phyloP scores from a whole-genome alignment of 2,888 invertebrate species.

The Drosophila kambysellisi region DNA sequence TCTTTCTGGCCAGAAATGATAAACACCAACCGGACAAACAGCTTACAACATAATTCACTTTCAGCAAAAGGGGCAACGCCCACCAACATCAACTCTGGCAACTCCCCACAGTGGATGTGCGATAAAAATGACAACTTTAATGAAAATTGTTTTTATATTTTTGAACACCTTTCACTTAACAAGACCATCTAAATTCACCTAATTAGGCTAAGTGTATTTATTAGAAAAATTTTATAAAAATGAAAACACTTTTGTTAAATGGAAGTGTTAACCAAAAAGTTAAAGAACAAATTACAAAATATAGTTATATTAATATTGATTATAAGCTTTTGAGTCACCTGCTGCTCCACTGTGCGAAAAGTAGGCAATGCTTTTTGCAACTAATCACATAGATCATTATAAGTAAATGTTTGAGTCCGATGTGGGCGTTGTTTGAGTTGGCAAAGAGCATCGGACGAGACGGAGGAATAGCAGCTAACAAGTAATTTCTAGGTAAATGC shows the following conservation, averaged over 20 bases:
- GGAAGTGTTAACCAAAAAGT: not conserved
- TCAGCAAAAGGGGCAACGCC: conserved; percentile 40
- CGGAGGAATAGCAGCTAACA: conserved; percentile 6
- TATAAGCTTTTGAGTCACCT: not conserved
- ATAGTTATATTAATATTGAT: not conserved
- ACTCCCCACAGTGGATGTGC: conserved; percentile 6
- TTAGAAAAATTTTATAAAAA: not conserved
- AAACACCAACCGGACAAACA: conserved; percentile 39
- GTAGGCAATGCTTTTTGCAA: conserved; percentile 56
- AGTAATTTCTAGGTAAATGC: conserved; percentile 13
- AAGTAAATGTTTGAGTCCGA: conserved; percentile 62
- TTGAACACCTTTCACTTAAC: not conserved
- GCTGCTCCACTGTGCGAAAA: conserved; percentile 18
- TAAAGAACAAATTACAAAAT: not conserved
- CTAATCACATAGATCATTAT: conserved; percentile 71
- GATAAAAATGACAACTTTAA: not conserved
- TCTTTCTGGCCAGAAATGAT: conserved; percentile 26
- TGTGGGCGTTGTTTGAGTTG: conserved; percentile 43
- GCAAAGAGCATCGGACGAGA: conserved; percentile 28
- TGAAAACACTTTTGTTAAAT: no score
- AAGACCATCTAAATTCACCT: not conserved
- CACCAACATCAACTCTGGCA: conserved; percentile 1
- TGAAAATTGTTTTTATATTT: not conserved
- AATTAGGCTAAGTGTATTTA: not conserved
- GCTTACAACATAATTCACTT: conserved; percentile 64